Evolutionary conservation across 2,888 invertebrate species (phyloP).

Genomic region (Azorinus chamasolen): DNA sequence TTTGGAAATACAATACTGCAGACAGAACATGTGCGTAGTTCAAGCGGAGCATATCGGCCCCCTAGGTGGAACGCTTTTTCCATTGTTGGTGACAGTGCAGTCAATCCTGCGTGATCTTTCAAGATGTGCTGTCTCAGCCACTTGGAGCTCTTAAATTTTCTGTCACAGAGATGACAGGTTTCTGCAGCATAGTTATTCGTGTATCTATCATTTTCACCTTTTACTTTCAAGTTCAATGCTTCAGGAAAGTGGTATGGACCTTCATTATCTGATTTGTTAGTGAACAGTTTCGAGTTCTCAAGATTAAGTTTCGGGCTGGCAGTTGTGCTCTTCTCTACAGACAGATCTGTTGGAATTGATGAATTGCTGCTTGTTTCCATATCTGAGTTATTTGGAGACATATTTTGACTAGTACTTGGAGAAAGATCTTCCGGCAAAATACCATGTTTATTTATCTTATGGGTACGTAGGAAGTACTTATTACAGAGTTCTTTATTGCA

Average conservation of each 20-base stretch:
- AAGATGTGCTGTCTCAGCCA: constrained; percentile 80
- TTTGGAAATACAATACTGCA: constrained; percentile 86
- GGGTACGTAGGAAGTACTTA: constrained; percentile 86
- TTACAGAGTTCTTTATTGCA: constrained; percentile 86
- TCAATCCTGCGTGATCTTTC: constrained; percentile 76
- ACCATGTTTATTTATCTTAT: constrained; percentile 86
- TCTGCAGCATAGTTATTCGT: constrained; percentile 71
- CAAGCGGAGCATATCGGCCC: constrained; percentile 45
- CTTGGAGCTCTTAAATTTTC: constrained; percentile 77
- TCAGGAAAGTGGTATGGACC: constrained; percentile 50
- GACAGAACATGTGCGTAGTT: constrained; percentile 81
- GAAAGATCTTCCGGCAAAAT: constrained; percentile 81
- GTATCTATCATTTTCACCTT: constrained; percentile 64
- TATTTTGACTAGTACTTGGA: constrained; percentile 69
- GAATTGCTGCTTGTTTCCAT: constrained; percentile 79
- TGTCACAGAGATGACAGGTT: constrained; percentile 78
- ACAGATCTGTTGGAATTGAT: constrained; percentile 76
- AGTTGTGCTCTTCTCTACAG: constrained; percentile 62
- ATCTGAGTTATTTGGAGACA: constrained; percentile 77
- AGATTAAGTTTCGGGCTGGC: constrained; percentile 69
- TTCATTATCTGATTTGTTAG: constrained; percentile 55
- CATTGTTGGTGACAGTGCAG: constrained; percentile 62
- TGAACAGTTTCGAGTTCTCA: constrained; percentile 65
- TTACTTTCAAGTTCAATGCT: constrained; percentile 66
- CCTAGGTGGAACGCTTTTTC: constrained; percentile 70